These are phyloP conservation scores for Nannoperca australis DNA, from an alignment of 2,797 vertebrate genomes.

Conservation along the genomic window DNA sequence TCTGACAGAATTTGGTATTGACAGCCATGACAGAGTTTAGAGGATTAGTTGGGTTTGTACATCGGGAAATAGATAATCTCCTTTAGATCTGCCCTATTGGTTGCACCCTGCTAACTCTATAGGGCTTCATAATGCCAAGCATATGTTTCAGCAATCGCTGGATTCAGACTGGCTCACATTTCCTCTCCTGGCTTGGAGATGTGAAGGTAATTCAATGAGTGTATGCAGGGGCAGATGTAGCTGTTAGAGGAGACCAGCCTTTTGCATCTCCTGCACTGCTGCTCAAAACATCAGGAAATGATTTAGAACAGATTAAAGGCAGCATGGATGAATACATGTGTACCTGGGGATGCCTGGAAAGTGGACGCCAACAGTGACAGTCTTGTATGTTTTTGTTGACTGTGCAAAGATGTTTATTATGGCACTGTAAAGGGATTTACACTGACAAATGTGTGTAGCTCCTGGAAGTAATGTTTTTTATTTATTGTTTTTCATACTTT, in stretches of 20 bases:
- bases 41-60: constrained; percentile 72
- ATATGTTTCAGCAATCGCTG: constrained; percentile 66
- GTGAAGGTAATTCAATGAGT: constrained; percentile 55
- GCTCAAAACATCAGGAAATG: constrained; percentile 4
- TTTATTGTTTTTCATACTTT: not conserved
- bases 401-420: not conserved
- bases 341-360: not conserved
- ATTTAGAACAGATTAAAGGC: not conserved
- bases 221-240: constrained; percentile 41
- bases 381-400: constrained; percentile 12
- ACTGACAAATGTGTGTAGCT: not conserved
- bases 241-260: constrained; percentile 21
- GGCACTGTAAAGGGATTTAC: not conserved
- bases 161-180: constrained; percentile 45
- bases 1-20: constrained; percentile 48
- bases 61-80: constrained; percentile 74
- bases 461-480: constrained; percentile 7
- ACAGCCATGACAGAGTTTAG: constrained; percentile 64
- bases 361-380: not conserved
- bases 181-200: constrained; percentile 38
- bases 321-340: not conserved
- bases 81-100: constrained; percentile 73
- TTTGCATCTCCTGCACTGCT: constrained; percentile 35
- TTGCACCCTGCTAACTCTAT: constrained; percentile 60
- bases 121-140: constrained; percentile 61